A percentile compares a stretch with the other conserved stretches of the same genome.
Evolutionary conservation across 2,888 invertebrate genomes (phyloP).

Genomic region (Trissoscelio sp.): DNA sequence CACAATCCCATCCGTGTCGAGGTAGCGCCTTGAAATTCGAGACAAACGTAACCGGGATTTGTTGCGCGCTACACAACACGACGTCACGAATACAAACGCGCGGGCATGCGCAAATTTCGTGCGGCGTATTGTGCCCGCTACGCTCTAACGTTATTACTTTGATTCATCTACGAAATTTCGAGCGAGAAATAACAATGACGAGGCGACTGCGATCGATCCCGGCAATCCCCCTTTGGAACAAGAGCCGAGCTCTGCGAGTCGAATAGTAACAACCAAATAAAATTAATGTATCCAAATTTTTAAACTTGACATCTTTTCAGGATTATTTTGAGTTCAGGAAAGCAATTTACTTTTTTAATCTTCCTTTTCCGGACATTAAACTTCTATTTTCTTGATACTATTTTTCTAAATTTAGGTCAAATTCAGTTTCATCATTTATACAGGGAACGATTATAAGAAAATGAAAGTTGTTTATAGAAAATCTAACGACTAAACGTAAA

Average conservation of each 20-base stretch:
- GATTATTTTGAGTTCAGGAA: no score
- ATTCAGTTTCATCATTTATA: conserved; percentile 3
- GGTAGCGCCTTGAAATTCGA: conserved; percentile 61
- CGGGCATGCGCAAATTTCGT: conserved; percentile 52
- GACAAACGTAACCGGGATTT: conserved; percentile 54
- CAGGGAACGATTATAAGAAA: no score
- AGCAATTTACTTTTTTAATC: no score
- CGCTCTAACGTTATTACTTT: conserved; percentile 55
- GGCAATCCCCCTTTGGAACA: conserved; percentile 19
- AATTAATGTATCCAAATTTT: neutral
- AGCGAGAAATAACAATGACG: conserved; percentile 54
- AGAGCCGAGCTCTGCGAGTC: conserved; percentile 9
- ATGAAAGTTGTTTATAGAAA: no score
- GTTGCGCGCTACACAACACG: conserved; percentile 48
- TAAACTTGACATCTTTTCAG: no score
- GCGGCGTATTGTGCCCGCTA: conserved; percentile 47
- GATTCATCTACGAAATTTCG: conserved; percentile 55
- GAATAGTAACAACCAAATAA: conserved; percentile 12
- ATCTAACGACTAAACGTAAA: no score
- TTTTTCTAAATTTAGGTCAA: no score
- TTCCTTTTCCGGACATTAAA: no score
- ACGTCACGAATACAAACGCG: conserved; percentile 53
- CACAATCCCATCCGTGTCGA: conserved; percentile 50
- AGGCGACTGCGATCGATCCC: conserved; percentile 49
- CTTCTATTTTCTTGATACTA: no score